These are phyloP conservation scores for Podabrus alpinus DNA, from an alignment of 2,888 invertebrate species.

Conservation along the genomic window DNA sequence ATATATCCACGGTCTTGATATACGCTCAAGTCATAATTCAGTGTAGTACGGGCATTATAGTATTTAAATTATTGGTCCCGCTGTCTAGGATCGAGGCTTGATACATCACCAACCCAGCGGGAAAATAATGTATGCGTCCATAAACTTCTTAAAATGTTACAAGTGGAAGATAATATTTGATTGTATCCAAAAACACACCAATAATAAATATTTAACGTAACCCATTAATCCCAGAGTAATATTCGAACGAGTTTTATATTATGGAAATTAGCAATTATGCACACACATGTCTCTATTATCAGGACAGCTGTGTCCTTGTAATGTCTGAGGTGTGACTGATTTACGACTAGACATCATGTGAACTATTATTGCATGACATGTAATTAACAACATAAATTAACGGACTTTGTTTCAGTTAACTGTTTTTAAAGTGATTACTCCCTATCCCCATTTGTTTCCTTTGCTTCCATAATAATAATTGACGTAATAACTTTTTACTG, in stretches of 20 bases:
- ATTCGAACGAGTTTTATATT: constrained; percentile 33
- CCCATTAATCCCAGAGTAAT: constrained; percentile 27
- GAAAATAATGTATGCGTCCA: constrained; percentile 32
- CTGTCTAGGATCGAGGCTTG: constrained; percentile 38
- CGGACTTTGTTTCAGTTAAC: neutral
- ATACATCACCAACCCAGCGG: constrained; percentile 39
- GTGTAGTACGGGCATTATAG: constrained; percentile 37
- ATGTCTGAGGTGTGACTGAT: constrained; percentile 54
- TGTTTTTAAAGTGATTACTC: neutral
- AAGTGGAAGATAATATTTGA: constrained; percentile 32
- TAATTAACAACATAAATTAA: constrained; percentile 10
- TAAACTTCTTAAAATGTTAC: constrained; percentile 39
- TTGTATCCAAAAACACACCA: constrained; percentile 30
- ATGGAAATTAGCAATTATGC: constrained; percentile 52
- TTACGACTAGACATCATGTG: constrained; percentile 46
- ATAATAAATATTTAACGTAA: constrained; percentile 9
- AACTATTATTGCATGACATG: constrained; percentile 45
- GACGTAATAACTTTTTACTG: neutral
- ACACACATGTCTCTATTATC: constrained; percentile 54
- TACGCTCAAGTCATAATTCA: constrained; percentile 35
- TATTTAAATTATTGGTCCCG: constrained; percentile 42
- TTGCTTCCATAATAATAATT: neutral
- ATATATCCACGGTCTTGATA: constrained; percentile 20
- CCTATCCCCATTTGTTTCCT: neutral
- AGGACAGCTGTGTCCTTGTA: constrained; percentile 49